Base-by-base conservation (phyloP, 2,113 vertebrate species). In the Echinops telfairi region DNA sequence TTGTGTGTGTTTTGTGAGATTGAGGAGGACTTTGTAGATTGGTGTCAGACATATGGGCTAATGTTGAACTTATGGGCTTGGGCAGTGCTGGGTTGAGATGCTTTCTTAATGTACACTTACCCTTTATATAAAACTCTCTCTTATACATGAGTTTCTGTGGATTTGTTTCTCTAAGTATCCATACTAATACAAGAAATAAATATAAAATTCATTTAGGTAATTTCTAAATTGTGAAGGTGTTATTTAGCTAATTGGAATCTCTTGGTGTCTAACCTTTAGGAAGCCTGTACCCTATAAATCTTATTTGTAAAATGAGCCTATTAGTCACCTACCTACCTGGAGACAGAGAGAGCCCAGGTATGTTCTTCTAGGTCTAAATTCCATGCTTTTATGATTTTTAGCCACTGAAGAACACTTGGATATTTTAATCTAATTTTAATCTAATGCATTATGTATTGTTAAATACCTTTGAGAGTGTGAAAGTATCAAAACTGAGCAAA, bases 401-500 rank as follows among this genome's bases (percentile, higher is more conserved):
- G 57, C 25, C 78, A 60, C 64, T 86, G 57, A 76, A 33, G 29
- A 66, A 73, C 38, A 91, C 38, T 88, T 81, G 90, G 77, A 76
- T 62, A 57, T 73, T 64, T 86, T 90, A 81, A 68, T 33, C 14
- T 58, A 76, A 57, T 73, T 64, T 86, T 90, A 81, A 68, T 33
- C 14, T 58, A 76, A 53, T 77, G 70, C 62, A 85, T 2, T 91
- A 62, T 17, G 57, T 81, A 27, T 29, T 93, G 38, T 90, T 27
- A 88, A 12, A 20, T 68, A n/a, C 73, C 71, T 14, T 36, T 36
- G 78, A 43, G 33, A 29, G 11, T 66, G 7, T 70, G 33, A 83
- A 66, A 89, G 10, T 78, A 43, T 31, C 68, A 47, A 79, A 92
- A 93, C 27, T 86, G 62, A 92, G 2, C 38, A 80, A 38, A 70